phyloP scores from a whole-genome alignment of 2,113 vertebrate genomes.

The Nycticebus coucang region DNA sequence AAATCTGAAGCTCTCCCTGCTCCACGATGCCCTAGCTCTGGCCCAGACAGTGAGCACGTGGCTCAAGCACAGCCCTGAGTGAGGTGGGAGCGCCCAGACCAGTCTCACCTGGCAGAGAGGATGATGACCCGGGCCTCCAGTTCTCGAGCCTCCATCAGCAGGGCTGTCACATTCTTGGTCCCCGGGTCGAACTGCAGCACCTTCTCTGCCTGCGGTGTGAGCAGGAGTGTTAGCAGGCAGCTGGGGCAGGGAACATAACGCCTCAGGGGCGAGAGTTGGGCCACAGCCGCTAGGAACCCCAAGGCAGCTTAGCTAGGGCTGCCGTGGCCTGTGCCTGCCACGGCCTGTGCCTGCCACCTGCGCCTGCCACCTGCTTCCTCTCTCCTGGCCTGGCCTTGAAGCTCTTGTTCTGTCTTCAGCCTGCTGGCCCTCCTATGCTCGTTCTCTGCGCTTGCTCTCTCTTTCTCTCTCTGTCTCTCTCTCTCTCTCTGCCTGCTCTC shows the following conservation, averaged over 20 bases:
- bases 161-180: conserved; percentile 97
- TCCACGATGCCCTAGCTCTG: not conserved
- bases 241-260: conserved; percentile 85
- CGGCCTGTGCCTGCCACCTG: conserved; percentile 52
- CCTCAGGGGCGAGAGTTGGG: conserved; percentile 66
- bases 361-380: conserved; percentile 60
- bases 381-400: conserved; percentile 75
- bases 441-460: conserved; percentile 38
- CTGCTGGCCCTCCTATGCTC: not conserved
- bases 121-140: conserved; percentile 99
- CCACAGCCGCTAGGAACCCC: conserved; percentile 66
- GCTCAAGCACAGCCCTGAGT: not conserved
- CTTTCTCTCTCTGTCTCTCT: not conserved
- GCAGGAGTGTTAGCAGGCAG: conserved; percentile 85
- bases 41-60: too few relatives aligned
- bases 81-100: fast-evolving
- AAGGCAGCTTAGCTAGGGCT: conserved; percentile 53
- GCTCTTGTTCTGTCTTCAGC: conserved; percentile 64
- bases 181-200: conserved; percentile 98
- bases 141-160: conserved; percentile 97
- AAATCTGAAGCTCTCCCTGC: not conserved
- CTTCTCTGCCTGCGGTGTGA: conserved; percentile 98
- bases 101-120: conserved; percentile 94
- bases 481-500: conserved; percentile 61
- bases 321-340: conserved; percentile 71